Base-by-base conservation (phyloP, 2,113 vertebrate genomes). In the Eolophus roseicapilla region DNA sequence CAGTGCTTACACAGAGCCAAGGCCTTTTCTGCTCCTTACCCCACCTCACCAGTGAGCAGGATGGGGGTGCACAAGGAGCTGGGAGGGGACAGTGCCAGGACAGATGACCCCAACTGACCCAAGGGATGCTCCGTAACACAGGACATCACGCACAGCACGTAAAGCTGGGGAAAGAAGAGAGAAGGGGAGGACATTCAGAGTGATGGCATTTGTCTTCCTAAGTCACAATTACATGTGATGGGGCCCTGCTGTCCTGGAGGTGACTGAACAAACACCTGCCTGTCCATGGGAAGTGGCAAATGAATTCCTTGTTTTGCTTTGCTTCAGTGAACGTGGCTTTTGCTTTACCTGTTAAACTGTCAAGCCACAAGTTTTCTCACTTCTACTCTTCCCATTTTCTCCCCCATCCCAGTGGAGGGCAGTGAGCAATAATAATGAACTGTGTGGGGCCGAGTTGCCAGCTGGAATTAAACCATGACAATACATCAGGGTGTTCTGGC, bases 201-300 rank as follows among this genome's bases (percentile, higher is more conserved):
- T 49, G 35, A 44, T 49, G 46, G 31, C 20, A 1, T 65, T 71
- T 28, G 11, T 59, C 43, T 59, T 59, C 43, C 43, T 65, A 64
- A 50, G 27, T 9, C 73, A 37, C 57, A 13, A 44, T 19, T 18
- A 5, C 0, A 4, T 0, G 1, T 43, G 64, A 13, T 44, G 69
- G 27, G 78, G 57, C 10, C 18, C 21, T 69, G 28, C 39, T 50
- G 43, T 84, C 64, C 73, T 71, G 33, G 27, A 35, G 53, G 53
- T 55, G 53, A 4, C 43, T 50, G 62, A 50, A 37, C 55, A 27
- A 50, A 37, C 31, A 33, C 31, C 31, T 71, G 57, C 65, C 35
- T 59, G 65, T 50, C 65, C 49, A 37, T 24, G 37, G 35, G 20
- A 71, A 64, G 49, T 43, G 43, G 37, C 9, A 21, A 78, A 78